Percentiles rank a stretch among this genome's conserved stretches.
These are phyloP conservation scores for Drosophila quinaria DNA, from an alignment of 2,888 invertebrate genomes.

Conservation along the genomic window DNA sequence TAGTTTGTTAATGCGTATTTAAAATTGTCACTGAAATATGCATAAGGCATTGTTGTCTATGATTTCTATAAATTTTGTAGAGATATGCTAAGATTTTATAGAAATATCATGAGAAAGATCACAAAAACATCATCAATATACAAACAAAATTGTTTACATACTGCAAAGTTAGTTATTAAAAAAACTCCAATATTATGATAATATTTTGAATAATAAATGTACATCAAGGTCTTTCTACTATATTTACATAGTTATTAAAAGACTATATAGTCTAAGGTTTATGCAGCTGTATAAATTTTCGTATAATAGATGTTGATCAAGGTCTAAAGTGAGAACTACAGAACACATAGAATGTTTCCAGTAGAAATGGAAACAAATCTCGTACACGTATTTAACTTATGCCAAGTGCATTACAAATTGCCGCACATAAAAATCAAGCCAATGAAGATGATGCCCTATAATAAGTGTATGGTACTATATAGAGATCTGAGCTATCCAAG, in stretches of 20 bases:
- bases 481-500: constrained; percentile 24
- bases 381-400: constrained; percentile 2
- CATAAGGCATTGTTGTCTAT: background rate
- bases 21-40: background rate
- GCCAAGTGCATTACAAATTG: constrained; percentile 41
- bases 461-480: constrained; percentile 4
- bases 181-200: background rate
- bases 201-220: background rate
- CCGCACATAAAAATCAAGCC: constrained; percentile 36
- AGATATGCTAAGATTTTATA: background rate
- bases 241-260: background rate
- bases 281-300: background rate
- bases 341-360: background rate
- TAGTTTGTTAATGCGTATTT: background rate
- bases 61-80: background rate
- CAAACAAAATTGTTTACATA: background rate
- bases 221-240: background rate
- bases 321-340: background rate
- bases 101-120: background rate
- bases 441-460: constrained; percentile 37
- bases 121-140: background rate
- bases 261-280: background rate
- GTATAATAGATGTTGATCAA: constrained; percentile 21
- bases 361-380: constrained; percentile 1
- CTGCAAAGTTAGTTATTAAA: background rate